A percentile compares a stretch with the other conserved stretches of the same genome.
These are phyloP conservation scores for Mola mola DNA, from an alignment of 2,113 vertebrate species.

Conservation along the genomic window DNA sequence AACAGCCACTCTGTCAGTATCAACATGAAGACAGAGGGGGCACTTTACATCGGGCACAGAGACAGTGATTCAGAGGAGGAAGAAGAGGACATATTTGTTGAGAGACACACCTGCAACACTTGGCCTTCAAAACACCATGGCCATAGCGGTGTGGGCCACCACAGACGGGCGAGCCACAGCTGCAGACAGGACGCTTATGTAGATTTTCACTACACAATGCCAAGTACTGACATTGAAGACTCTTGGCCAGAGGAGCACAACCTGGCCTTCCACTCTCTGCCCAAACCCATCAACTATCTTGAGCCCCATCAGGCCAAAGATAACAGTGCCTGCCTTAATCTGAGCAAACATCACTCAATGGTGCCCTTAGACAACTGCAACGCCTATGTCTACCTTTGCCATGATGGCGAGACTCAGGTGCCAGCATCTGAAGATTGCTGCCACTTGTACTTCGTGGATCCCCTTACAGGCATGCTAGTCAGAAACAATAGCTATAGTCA, in stretches of 20 bases:
- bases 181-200: conserved; percentile 71
- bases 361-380: conserved; percentile 69
- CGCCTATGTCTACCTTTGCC: conserved; percentile 79
- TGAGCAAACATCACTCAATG: conserved; percentile 64
- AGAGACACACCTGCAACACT: conserved; percentile 76
- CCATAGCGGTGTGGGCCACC: conserved; percentile 52
- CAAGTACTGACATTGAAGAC: conserved; percentile 80
- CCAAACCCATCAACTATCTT: conserved; percentile 72
- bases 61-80: conserved; percentile 77
- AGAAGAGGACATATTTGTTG: conserved; percentile 67
- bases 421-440: conserved; percentile 71
- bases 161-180: conserved; percentile 63
- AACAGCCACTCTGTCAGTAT: conserved; percentile 74
- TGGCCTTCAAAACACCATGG: conserved; percentile 87
- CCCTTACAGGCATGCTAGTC: conserved; percentile 78
- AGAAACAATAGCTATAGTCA: conserved; percentile 71
- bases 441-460: conserved; percentile 81
- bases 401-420: conserved; percentile 61
- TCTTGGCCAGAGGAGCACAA: conserved; percentile 78
- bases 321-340: conserved; percentile 71
- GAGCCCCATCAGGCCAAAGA: conserved; percentile 75
- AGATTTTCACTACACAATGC: conserved; percentile 83
- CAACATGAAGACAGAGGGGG: conserved; percentile 73
- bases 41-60: conserved; percentile 69
- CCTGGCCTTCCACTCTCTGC: conserved; percentile 68